These are phyloP conservation scores for Clusia tigrina DNA, from an alignment of 2,888 invertebrate genomes.

Conservation along the genomic window DNA sequence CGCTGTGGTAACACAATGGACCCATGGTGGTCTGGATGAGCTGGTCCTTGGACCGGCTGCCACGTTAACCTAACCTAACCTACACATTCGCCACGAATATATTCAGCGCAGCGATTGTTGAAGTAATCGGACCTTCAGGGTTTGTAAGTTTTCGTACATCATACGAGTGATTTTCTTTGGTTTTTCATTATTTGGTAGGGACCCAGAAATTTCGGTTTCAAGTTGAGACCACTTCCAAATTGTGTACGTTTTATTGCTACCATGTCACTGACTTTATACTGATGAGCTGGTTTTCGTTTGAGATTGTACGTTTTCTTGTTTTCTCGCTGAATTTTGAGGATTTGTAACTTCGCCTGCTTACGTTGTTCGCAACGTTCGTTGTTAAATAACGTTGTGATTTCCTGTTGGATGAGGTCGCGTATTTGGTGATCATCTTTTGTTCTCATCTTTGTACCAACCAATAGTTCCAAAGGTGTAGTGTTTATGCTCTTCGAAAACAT, in stretches of 20 bases:
- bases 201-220: background rate
- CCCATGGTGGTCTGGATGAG: no score
- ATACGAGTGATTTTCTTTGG: no score
- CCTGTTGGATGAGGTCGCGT: background rate
- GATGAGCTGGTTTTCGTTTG: background rate
- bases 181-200: no score
- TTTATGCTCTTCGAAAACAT: constrained; percentile 12
- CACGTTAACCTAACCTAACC: no score
- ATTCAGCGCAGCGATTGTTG: no score
- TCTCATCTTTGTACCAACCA: background rate
- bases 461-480: background rate
- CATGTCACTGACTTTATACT: background rate
- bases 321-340: background rate
- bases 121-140: no score
- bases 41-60: no score
- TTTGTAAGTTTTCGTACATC: no score
- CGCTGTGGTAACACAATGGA: no score
- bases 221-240: background rate
- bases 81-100: no score
- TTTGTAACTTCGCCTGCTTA: background rate
- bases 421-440: background rate
- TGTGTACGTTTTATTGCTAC: background rate
- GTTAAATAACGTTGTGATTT: background rate
- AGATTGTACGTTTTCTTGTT: background rate
- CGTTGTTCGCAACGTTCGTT: background rate